These are phyloP conservation scores for Amphimedon queenslandica DNA, from an alignment of 37 sponge, comb jelly and placozoan species.

Conservation along the genomic window DNA sequence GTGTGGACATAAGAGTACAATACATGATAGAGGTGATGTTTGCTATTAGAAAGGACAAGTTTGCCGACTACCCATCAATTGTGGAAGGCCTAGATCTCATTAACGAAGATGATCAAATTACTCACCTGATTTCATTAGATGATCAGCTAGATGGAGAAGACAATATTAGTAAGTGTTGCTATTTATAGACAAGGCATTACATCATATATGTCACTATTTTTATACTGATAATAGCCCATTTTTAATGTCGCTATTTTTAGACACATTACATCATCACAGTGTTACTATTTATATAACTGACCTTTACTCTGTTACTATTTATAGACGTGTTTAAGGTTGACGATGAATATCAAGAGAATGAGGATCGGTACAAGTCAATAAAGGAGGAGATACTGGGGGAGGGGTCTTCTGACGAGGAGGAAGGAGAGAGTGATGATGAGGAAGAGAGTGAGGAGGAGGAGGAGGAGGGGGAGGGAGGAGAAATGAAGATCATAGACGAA, in stretches of 20 bases:
- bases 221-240: too few species aligned
- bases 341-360: constrained; percentile 77
- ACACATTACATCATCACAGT: neutral
- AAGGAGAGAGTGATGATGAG: constrained; percentile 51
- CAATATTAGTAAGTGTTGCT: constrained; percentile 50
- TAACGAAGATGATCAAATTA: constrained; percentile 95
- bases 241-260: neutral
- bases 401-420: constrained; percentile 35
- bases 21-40: constrained; percentile 98
- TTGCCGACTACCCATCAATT: constrained; percentile 88
- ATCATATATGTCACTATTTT: neutral
- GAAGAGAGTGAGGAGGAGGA: constrained; percentile 28
- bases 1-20: constrained; percentile 78
- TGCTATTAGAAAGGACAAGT: constrained; percentile 90
- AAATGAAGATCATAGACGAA: constrained; percentile 73
- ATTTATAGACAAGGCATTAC: neutral
- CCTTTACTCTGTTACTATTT: neutral
- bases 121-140: constrained; percentile 84
- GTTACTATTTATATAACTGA: neutral
- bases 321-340: constrained; percentile 92
- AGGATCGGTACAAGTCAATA: constrained; percentile 77
- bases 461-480: constrained; percentile 51
- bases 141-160: constrained; percentile 75
- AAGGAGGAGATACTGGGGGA: constrained; percentile 69
- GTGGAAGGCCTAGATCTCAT: constrained; percentile 83